A percentile compares a stretch with the other conserved stretches of the same genome.
phyloP scores from a whole-genome alignment of 2,888 invertebrate genomes.

The Tenthredo amoena region DNA sequence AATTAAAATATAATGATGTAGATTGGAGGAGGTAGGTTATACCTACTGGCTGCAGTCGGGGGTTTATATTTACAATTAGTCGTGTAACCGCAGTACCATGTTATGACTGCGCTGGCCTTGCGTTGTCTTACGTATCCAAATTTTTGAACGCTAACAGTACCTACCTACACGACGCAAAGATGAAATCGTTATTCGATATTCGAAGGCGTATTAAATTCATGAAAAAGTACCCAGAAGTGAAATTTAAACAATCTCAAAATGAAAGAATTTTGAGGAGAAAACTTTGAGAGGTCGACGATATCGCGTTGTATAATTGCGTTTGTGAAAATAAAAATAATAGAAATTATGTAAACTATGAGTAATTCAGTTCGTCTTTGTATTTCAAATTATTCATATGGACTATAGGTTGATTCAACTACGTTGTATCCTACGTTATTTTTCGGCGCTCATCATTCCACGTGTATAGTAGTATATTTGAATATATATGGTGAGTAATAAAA shows the following conservation, averaged over 20 bases:
- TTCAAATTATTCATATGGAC: neutral
- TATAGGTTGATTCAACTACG: too few species aligned
- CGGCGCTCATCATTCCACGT: neutral
- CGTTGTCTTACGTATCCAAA: neutral
- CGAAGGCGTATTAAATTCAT: neutral
- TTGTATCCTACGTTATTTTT: neutral
- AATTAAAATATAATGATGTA: slow-evolving; percentile 7
- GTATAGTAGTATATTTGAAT: neutral
- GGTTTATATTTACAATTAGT: neutral
- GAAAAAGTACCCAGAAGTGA: neutral
- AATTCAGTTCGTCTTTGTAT: neutral
- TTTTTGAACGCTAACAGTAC: neutral
- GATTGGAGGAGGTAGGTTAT: neutral
- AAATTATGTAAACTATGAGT: neutral
- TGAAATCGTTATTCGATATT: neutral
- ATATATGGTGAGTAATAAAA: slow-evolving; percentile 24
- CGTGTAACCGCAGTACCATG: slow-evolving; percentile 16
- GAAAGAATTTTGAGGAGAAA: too few species aligned
- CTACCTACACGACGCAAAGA: neutral
- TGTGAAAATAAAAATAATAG: neutral
- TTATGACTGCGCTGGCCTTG: neutral
- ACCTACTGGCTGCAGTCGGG: neutral
- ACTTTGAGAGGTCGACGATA: too few species aligned
- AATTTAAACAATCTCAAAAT: neutral
- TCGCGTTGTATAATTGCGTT: too few species aligned